Base-by-base conservation (phyloP, 2,797 vertebrate genomes). In the Galagoides demidoff region DNA sequence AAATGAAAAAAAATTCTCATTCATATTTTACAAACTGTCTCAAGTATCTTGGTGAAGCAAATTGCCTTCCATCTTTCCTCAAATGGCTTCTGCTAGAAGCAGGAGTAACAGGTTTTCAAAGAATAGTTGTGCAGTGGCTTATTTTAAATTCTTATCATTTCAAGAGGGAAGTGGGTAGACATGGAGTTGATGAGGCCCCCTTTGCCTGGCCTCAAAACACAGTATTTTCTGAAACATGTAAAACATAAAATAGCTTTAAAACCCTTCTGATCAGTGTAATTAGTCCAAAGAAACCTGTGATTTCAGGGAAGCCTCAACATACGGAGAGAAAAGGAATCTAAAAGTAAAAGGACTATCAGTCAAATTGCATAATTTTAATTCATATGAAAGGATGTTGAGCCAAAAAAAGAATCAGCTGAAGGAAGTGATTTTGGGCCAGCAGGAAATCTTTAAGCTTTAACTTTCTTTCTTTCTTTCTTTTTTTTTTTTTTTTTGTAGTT, bases 251-350 rank as follows among this genome's bases (percentile, higher is more conserved):
- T 14, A 85, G 27, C 8, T 85, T 89, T 16, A 45, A 85, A 92
- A 49, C 49, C 0, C 20, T 90, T 96, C 9, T 12, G 13, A 34
- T 55, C n/a, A 82, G 66, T 78, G 22, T 71, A 5, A 66, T 16
- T 66, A 49, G n/a, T 85, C 37, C 17, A 23, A 0, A 64, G 89
- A 89, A 85, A 7, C 1, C 27, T 59, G 19, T 91, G 64, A 64
- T 79, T 86, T 95, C 59, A 79, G 5, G 52, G 59, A 95, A 93
- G 14, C 19, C 61, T 85, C 61, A 89, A 88, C 74, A 89, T 93
- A 43, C 13, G 4, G 2, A 89, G 12, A 61, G 27, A 71, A 45
- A 19, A 25, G 71, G 89, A 95, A 86, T 22, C 13, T 49, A 68
- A 91, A 49, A 79, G 27, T 79, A 25, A 87, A 95, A 87, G 37